phyloP scores from a whole-genome alignment of 2,888 invertebrate species.

The Dastarcus helophoroides region DNA sequence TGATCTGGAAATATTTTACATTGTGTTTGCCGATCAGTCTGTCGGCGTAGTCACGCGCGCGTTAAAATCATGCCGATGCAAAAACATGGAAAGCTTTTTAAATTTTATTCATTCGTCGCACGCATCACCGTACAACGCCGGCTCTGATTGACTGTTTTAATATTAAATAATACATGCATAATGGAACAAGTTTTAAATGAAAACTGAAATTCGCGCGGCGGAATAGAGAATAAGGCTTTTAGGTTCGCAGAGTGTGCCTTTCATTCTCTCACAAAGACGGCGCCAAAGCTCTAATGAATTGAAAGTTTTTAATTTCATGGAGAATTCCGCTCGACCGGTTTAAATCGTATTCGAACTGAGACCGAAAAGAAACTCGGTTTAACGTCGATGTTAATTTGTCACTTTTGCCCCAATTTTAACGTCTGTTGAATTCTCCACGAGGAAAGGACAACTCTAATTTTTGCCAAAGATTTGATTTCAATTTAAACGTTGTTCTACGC shows the following conservation, averaged over 20 bases:
- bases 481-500: too few species aligned
- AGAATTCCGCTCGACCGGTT: too few species aligned
- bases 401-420: too few species aligned
- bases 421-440: too few species aligned
- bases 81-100: conserved; percentile 33
- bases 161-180: conserved; percentile 23
- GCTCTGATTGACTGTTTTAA: conserved; percentile 29
- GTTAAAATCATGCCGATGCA: conserved; percentile 23
- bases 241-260: conserved; percentile 1
- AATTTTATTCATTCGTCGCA: conserved; percentile 29
- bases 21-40: conserved; percentile 20
- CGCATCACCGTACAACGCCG: conserved; percentile 24
- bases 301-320: too few species aligned
- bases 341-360: too few species aligned
- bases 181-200: conserved; percentile 20
- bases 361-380: too few species aligned
- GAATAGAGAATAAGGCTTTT: conserved; percentile 4
- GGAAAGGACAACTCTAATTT: too few species aligned
- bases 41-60: conserved; percentile 24
- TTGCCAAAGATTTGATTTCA: too few species aligned
- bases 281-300: neutral
- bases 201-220: conserved; percentile 16
- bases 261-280: neutral
- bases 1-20: conserved; percentile 23
- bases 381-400: too few species aligned